Base-by-base conservation (phyloP, 2,113 vertebrate genomes). In the Suncus etruscus region DNA sequence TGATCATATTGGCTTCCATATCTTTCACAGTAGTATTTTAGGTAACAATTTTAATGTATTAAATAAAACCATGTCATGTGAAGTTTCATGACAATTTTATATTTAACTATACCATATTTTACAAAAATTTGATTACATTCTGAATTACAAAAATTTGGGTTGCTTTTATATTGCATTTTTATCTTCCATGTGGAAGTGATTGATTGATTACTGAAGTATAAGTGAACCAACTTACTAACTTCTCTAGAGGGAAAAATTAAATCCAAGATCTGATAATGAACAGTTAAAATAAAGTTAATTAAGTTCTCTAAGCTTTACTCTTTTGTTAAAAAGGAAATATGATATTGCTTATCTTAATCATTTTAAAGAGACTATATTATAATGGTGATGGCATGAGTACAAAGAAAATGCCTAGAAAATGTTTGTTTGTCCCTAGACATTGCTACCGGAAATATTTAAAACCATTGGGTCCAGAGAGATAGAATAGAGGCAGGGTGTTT, bases 371-470 rank as follows among this genome's bases (percentile, higher is more conserved):
- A 51, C 8, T 10, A 50, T 72, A 50, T 0, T 70, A 12, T 89
- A n/a, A 25, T 45, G 80, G 11, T 47, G 14, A 91, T 74, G 69
- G 77, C 24, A 91, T 11, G 6, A 39, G 15, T 66, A 73, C 32
- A 47, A 90, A 81, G 27, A 78, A 91, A 92, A 86, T 54, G 4
- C 6, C 70, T 68, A 79, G 31, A 16, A 90, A 61, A 65, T 47
- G 29, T 80, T 89, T 82, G 6, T 20, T 69, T 87, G 77, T 77
- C 65, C 10, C 83, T 88, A 78, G 32, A 6, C 48, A 29, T 27
- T 83, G 8, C n/a, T 12, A 76, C 16, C 25, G 29, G 76, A 76
- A 68, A 61, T 89, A 77, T 91, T 69, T 73, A 29, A 77, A 93
- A 84, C 39, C 39, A 39, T 39, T 39, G 39, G 39, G 39, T n/a